Base-by-base conservation (phyloP, 2,797 vertebrate species). In the Dromococcyx pavoninus region DNA sequence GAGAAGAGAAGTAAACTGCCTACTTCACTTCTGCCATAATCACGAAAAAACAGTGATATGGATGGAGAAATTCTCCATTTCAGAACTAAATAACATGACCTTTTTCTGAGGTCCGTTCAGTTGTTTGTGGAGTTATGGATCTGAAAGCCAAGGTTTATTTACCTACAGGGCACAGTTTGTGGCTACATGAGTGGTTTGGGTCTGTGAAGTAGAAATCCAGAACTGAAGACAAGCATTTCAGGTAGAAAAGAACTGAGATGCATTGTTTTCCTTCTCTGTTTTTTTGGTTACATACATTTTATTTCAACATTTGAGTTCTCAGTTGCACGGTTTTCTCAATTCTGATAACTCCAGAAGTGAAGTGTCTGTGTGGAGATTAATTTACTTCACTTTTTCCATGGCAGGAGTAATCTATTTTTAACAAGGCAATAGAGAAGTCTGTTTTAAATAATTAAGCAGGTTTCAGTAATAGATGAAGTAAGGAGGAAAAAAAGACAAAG, bases 371-470 rank as follows among this genome's bases (percentile, higher is more conserved):
- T 60, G 73, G 86, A 91, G 48, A 30, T 76, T 23, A 94, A 39
- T 86, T 85, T 51, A n/a, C 25, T 64, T 70, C 67, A 76, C 14
- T 86, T 97, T 96, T 98, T 97, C 97, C 95, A 95, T 89, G 82
- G 32, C 82, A 96, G 86, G 53, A 78, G 72, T 95, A 91, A 98
- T 98, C 94, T 96, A 98, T 98, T 97, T 97, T 97, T 96, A 95
- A 98, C 96, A 94, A 95, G 89, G 91, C 76, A 96, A 92, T 85
- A 94, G 94, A 98, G 94, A 97, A 97, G 95, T 85, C 74, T 88
- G 43, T 67, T 89, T 91, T 99, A 93, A 99, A 99, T 99, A 98
- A 99, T 99, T 99, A 91, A 99, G 86, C 39, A 97, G 93, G 96
- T 97, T 97, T 99, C 97, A 81, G 91, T 98, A 94, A 94, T 97